Conservation (phyloP, 2,888 invertebrate species). For the Cantharis rufa region DNA sequence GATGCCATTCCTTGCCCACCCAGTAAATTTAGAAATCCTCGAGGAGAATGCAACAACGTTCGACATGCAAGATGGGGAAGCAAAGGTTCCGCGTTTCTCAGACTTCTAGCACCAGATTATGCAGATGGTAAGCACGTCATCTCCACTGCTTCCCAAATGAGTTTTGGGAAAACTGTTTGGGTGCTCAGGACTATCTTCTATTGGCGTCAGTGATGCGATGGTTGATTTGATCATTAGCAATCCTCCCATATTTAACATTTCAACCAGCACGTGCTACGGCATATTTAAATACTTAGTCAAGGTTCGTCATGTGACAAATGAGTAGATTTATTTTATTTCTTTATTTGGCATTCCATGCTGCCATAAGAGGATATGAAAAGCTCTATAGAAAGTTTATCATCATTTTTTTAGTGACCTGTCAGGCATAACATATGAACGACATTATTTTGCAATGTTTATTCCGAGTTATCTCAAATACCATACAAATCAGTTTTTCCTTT, state of each 20-base stretch:
- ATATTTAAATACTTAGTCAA: not conserved
- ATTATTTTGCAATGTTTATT: not conserved
- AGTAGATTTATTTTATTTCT: not conserved
- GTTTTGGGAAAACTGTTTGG: not conserved
- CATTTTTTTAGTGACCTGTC: not conserved
- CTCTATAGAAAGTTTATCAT: not conserved
- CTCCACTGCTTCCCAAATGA: too few relatives aligned
- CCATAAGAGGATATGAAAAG: not conserved
- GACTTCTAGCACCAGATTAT: constrained; percentile 74
- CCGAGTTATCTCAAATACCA: not conserved
- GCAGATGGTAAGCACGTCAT: constrained; percentile 70
- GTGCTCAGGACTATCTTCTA: not conserved
- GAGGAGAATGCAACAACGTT: constrained; percentile 88
- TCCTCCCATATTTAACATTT: not conserved
- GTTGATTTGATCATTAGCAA: not conserved
- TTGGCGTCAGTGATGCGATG: too few relatives aligned
- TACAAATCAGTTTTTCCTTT: not conserved
- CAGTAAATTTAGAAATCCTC: constrained; percentile 79
- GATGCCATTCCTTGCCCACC: constrained; percentile 73
- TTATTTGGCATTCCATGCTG: not conserved
- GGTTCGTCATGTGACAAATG: not conserved
- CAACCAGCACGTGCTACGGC: not conserved
- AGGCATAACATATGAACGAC: not conserved
- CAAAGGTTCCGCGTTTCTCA: constrained; percentile 75
- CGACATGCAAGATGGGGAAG: constrained; percentile 83